Conservation (phyloP, 2,797 vertebrate genomes). For the Pelobates cultripes region DNA sequence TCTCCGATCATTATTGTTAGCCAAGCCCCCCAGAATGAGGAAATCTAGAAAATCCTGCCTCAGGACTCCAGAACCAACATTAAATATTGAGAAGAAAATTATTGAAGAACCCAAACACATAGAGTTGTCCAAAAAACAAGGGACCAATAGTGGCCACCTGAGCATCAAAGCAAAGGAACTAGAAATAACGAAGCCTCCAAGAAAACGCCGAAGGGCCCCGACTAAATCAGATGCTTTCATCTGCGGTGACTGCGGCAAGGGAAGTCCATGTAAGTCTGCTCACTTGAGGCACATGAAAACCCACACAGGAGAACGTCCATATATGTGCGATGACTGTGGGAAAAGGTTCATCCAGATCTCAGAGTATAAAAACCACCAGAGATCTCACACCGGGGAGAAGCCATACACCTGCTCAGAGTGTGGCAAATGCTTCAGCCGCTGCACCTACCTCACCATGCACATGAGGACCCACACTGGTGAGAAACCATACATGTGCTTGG, state of each 20-base stretch:
- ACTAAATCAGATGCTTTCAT: neutral
- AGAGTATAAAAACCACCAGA: neutral
- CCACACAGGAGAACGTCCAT: neutral
- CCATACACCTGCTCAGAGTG: conserved; percentile 10
- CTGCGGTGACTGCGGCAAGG: conserved; percentile 2
- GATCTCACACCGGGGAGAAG: conserved; percentile 6
- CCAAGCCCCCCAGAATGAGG: no score
- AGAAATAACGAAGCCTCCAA: neutral
- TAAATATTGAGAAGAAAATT: neutral
- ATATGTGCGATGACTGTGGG: neutral
- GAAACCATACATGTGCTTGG: conserved; percentile 40
- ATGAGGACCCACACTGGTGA: conserved; percentile 26
- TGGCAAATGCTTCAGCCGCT: conserved; percentile 16
- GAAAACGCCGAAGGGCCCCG: neutral
- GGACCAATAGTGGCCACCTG: no score
- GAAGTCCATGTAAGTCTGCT: neutral
- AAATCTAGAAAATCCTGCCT: no score
- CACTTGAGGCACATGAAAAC: neutral
- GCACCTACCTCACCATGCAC: conserved; percentile 58
- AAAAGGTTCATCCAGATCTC: conserved; percentile 1
- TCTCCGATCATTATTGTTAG: no score
- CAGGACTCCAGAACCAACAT: no score
- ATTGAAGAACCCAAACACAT: no score
- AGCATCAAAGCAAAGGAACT: no score
- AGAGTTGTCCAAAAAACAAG: no score